phyloP scores from a whole-genome alignment of 2,113 vertebrate genomes.

The Parotia lawesii region DNA sequence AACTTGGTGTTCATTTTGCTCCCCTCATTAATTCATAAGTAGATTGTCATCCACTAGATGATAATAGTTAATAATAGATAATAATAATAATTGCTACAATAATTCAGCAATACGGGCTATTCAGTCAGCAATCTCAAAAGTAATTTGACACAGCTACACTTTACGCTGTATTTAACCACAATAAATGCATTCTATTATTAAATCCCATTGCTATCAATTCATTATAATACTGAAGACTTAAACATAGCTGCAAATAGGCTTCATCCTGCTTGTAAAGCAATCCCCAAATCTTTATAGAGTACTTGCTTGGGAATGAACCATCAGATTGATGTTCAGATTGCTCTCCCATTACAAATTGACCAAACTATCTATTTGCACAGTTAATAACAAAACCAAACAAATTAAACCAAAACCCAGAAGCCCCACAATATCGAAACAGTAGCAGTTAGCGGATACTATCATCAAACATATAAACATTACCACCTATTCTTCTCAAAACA shows the following conservation, averaged over 20 bases:
- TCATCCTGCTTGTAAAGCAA: background rate
- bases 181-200: background rate
- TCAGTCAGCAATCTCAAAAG: background rate
- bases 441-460: background rate
- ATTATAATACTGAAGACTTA: background rate
- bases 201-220: background rate
- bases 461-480: background rate
- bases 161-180: background rate
- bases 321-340: background rate
- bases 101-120: background rate
- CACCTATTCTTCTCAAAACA: background rate
- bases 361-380: background rate
- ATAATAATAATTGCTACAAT: no score
- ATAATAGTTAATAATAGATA: no score
- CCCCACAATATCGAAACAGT: background rate
- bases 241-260: background rate
- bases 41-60: background rate
- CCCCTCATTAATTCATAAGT: background rate
- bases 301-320: background rate
- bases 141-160: background rate
- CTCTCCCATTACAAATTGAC: background rate
- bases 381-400: background rate
- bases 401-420: background rate
- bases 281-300: background rate
- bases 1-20: background rate